Evolutionary conservation across 1,140 invertebrate species (phyloP), one percentile per base, ranked within the genome.

Genomic region (Meteorus sp.): DNA sequence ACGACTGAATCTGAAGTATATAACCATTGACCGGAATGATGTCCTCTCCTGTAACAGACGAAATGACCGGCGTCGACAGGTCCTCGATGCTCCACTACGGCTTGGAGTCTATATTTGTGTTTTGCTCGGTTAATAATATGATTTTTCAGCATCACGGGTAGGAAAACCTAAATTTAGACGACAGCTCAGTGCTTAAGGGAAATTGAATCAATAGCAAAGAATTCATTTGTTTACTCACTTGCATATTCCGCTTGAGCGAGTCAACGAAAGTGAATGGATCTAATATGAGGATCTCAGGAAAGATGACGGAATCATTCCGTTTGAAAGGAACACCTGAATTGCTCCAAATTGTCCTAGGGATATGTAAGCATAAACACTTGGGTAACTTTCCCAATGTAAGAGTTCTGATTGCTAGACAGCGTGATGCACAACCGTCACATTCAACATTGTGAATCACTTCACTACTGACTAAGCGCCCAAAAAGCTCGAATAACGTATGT

Each of bases 1-100:
- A 80, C 76, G 1, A 73, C 72, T n/a, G 71, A 70, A 54, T 80
- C 76, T 0, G 75, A 79, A 4, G 76, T 77, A 47, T 74, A 79
- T 1, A 79, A 39, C 76, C 77, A 73, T 61, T 78, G 74, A 48
- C 72, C 70, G 3, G 54, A 33, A 55, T 72, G 71, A 60, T 77
- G 77, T 58, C 89, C 90, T 9, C 92, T 83, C 48, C 94, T 82
- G 72, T 94, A 96, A 29, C 93, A 94, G 43, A 95, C 88, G 82
- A 96, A 97, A 82, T 97, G 95, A 23, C 95, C 95, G 44, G 88
- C 88, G 71, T 89, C 85, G 8, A 89, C 89, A 64, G 89, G 88
- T 15, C 95, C 94, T 43, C 89, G 84, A 78, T 97, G 94, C 37
- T 93, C 92, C n/a, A 97, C 88, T 0, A 94, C 92, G 1, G 93